These are phyloP conservation scores for Triops longicaudatus DNA, from an alignment of 1,140 invertebrate species.

Conservation along the genomic window DNA sequence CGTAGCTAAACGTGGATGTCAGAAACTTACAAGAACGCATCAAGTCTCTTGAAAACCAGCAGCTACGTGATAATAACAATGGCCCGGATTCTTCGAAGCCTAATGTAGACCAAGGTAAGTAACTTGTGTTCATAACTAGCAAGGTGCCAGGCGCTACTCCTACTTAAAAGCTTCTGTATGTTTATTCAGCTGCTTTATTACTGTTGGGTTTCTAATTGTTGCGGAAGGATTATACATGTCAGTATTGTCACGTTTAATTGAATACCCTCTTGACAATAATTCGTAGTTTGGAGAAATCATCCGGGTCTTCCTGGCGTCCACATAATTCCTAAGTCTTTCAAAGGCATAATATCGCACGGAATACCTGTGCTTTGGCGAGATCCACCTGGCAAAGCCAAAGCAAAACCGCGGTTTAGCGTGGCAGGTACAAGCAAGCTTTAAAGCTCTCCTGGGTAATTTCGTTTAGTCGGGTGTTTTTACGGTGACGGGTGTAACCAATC, in stretches of 20 bases:
- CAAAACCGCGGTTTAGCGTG: slow-evolving; percentile 30
- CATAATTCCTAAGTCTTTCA: slow-evolving; percentile 4
- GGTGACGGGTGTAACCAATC: neutral
- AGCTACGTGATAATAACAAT: neutral
- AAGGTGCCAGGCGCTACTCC: neutral
- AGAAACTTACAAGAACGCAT: neutral
- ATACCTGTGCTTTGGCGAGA: slow-evolving; percentile 30
- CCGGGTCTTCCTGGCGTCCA: slow-evolving; percentile 17
- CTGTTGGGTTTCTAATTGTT: no score
- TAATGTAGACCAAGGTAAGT: neutral
- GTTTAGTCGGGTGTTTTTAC: neutral
- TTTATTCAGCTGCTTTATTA: no score
- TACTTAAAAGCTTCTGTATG: no score
- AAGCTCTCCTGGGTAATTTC: neutral
- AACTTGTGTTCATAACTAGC: neutral
- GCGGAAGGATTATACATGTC: neutral
- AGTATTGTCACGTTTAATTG: neutral
- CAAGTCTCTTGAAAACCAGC: neutral
- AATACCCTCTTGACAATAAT: neutral
- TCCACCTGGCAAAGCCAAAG: slow-evolving; percentile 28
- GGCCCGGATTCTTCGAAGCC: neutral
- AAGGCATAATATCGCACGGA: slow-evolving; percentile 30
- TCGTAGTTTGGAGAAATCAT: neutral
- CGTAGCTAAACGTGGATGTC: neutral
- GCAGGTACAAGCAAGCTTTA: slow-evolving; percentile 22